Evolutionary conservation across 1,140 invertebrate species (phyloP).

Genomic region (Drosophila bipectinata): DNA sequence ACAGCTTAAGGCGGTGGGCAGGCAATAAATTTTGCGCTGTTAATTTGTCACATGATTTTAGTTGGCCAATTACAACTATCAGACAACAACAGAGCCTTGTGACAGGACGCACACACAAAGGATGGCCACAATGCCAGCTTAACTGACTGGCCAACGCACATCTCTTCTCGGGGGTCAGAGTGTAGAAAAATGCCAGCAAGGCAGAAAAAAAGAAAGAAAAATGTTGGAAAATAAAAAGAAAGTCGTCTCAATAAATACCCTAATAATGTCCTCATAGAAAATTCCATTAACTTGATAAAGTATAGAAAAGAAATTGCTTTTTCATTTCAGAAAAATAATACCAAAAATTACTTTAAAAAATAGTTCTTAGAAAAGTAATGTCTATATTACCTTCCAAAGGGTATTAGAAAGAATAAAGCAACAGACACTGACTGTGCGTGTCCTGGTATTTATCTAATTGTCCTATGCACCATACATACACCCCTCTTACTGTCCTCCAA

Average conservation of each 20-base stretch:
- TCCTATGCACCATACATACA: constrained; percentile 17
- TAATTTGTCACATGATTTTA: constrained; percentile 83
- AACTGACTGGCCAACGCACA: constrained; percentile 52
- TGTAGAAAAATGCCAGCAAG: constrained; percentile 77
- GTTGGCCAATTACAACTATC: constrained; percentile 82
- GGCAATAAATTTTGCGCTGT: constrained; percentile 82
- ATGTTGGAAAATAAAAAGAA: neutral
- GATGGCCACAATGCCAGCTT: constrained; percentile 74
- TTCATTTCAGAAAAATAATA: too few species aligned
- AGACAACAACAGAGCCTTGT: constrained; percentile 59
- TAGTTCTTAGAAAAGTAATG: neutral
- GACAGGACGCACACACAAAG: constrained; percentile 57
- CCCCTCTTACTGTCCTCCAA: constrained; percentile 15
- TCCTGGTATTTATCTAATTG: constrained; percentile 80
- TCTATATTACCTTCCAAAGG: neutral
- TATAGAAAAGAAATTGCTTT: too few species aligned
- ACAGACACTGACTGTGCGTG: constrained; percentile 55
- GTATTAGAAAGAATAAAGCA: constrained; percentile 9
- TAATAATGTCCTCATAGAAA: neutral
- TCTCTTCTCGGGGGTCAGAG: constrained; percentile 41
- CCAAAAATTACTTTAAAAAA: too few species aligned
- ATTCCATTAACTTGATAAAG: neutral
- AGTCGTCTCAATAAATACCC: neutral
- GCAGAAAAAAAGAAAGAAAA: constrained; percentile 47
- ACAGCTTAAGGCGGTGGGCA: constrained; percentile 79